Base-by-base conservation (phyloP, 2,888 invertebrate species). In the Hirtodrosophila cameraria region DNA sequence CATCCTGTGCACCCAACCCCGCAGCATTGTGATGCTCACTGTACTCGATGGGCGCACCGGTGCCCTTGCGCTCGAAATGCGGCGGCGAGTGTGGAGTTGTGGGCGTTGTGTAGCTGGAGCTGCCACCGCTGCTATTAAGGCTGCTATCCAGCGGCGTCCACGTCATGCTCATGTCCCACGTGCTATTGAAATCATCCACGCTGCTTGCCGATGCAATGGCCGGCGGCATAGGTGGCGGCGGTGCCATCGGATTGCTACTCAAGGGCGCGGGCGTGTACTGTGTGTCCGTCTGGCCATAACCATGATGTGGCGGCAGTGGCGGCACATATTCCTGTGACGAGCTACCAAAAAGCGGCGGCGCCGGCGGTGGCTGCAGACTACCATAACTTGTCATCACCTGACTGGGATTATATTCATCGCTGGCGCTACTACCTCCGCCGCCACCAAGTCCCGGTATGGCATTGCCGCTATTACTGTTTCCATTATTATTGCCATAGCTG, bases 11-110 rank as follows among this genome's bases (percentile, higher is more conserved):
- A 36, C 88, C 77, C 59, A 88, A 90, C 87, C 92, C 88, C 20
- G 79, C 82, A 3, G 55, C 66, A 50, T 74, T 80, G 11, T 87
- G 81, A 13, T 92, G 90, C 54, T 94, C 94, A 75, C 93, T 93
- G 77, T 94, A 94, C 68, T 94, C 94, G 8, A 94, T 91, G 12
- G 88, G 75, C 2, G 78, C 70, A 2, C 93, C 92, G 76, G 92
- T 92, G 27, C 70, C 76, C 75, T 94, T 92, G 76, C 93, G 93
- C 74, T 94, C 94, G 68, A 93, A 94, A 67, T 92, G 92, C 0
- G 94, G 94, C 15, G 94, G 94, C 41, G 94, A 94, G 69, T 94
- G 93, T 0, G 94, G 94, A 0, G 94, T 94, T 11, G 75, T 50
- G 8, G 67, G 49, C 1, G 63, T 28, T 13, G 60, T 48, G 20